Evolutionary conservation across 2,113 vertebrate genomes (phyloP).

Genomic region (Mormyrus iriodes): DNA sequence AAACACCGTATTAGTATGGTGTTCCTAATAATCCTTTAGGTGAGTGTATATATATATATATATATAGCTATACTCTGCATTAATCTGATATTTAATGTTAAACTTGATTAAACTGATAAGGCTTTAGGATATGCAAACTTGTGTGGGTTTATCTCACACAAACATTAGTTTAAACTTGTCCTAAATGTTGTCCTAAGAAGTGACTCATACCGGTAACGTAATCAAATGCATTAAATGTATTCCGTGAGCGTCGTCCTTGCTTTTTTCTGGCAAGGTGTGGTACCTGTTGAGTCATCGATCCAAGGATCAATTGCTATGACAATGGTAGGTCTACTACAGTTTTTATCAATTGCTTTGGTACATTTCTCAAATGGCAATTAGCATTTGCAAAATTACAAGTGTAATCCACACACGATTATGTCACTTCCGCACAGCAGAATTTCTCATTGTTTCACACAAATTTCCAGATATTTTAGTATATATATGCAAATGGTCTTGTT

Average conservation of each 20-base stretch:
- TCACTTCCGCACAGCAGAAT: background rate
- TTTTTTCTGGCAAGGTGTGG: background rate
- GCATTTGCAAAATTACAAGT: background rate
- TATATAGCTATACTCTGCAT: background rate
- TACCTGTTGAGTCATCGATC: background rate
- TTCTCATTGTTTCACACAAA: background rate
- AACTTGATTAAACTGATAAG: background rate
- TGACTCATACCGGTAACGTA: background rate
- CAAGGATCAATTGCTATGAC: background rate
- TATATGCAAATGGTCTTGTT: background rate
- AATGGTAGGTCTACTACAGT: background rate
- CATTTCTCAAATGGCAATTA: background rate
- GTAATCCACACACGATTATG: background rate
- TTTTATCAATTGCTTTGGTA: background rate
- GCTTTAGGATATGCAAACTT: background rate
- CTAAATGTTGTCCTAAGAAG: background rate
- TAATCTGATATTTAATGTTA: background rate
- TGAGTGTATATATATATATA: too few species aligned
- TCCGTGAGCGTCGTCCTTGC: background rate
- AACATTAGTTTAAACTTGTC: background rate
- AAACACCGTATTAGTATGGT: too few species aligned
- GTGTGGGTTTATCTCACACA: background rate
- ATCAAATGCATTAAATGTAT: background rate
- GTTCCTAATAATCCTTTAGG: too few species aligned
- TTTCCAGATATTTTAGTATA: background rate